Evolutionary conservation across 2,888 invertebrate species (phyloP), one percentile per base, ranked within the genome.

Genomic region (Acleris holmiana): DNA sequence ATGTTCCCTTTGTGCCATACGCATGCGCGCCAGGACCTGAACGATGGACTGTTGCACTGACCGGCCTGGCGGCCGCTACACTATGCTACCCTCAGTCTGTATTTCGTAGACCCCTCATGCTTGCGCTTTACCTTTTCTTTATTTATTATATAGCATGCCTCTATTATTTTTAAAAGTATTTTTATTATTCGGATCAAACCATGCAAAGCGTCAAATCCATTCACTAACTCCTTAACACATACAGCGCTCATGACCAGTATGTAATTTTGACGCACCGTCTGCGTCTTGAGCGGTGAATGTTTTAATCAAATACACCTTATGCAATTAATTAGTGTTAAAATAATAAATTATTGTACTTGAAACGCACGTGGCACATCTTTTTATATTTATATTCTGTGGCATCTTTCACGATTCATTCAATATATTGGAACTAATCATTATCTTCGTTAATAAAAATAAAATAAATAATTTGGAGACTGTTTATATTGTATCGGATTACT

Each of bases 1-100:
- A 91, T 80, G 74, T 77, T 68, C 73, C 76, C 73, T 78, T 77
- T 83, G 83, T 80, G 55, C 44, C 89, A 88, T 89, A 82, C 68
- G 71, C 83, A 81, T 88, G 91, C 91, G 90, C 82, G 90, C 82
- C 90, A 91, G 91, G 91, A 91, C 85, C 85, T 91, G 83, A 92
- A 91, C 86, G 90, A 92, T 77, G 91, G 91, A 83, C 80, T 91
- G 76, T 86, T 91, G 83, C 91, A 89, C 87, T 91, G 85, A 91
- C 68, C 25, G 29, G 74, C 74, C 73, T 76, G 72, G 75, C 78
- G 78, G 76, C 74, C 64, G 67, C 70, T 70, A 63, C 69, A 71
- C 73, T 60, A 71, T 67, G 44, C 68, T 58, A 70, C 62, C 58
- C 59, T 18, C 21, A 59, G 50, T 61, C 61, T 76, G 60, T 76